Evolutionary conservation across 2,113 vertebrate species (phyloP), one percentile per base, ranked within the genome.

Genomic region (Ceyx margarethae): DNA sequence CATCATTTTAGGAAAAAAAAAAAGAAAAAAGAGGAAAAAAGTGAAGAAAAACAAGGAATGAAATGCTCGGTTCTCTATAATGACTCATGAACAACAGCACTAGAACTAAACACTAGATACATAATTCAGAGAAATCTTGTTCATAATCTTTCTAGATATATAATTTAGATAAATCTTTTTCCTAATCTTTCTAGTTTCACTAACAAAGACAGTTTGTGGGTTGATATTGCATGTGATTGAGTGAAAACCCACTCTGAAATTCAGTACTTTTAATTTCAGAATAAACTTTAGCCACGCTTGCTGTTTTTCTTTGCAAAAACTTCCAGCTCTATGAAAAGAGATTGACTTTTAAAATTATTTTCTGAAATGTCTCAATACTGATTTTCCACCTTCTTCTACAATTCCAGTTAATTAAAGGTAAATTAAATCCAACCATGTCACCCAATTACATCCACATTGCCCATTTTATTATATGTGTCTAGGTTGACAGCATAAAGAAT

Each of bases 401-500:
- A 62, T 96, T 89, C 78, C 7, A 16, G 17, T 93, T 95, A 97
- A 96, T 96, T 95, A 89, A 95, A 97, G 83, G 67, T 94, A 95
- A 96, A 97, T 97, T 97, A 96, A 96, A 58, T 87, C 73, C 61
- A 91, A 86, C 93, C 64, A 74, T 96, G 76, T 95, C 62, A 95
- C 77, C 75, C 95, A 97, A 97, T 97, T 97, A 95, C 33, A 94
- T 90, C 60, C 26, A 78, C 50, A 75, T 72, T 95, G 80, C 84
- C 57, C 10, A 1, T 96, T 97, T 97, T 92, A 97, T 96, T 97
- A 85, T 48, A 45, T 53, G 37, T 95, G 75, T 96, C 67, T 92
- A 94, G 46, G 76, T 10, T 97, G 97, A 95, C 89, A 97, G 92
- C 93, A 96, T 96, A 96, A 97, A 97, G 93, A 95, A 96, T 93